Percentiles rank a stretch among this genome's conserved stretches.
phyloP scores from a whole-genome alignment of 2,888 invertebrate species.

The Parnassius glacialis region DNA sequence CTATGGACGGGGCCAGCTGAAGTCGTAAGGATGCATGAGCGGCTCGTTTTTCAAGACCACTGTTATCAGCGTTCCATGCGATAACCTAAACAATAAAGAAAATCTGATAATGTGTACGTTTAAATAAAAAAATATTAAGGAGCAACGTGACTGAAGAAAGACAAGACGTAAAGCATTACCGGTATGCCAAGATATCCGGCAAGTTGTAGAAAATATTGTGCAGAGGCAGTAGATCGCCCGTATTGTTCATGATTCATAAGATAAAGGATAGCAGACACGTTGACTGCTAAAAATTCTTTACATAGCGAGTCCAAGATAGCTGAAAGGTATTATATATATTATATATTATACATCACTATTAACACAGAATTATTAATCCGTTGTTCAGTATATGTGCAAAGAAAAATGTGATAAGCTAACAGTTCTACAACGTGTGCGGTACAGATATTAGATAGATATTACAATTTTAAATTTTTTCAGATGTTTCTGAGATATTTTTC shows the following conservation, averaged over 20 bases:
- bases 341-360: background rate
- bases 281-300: constrained; percentile 92
- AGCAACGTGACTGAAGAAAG: constrained; percentile 23
- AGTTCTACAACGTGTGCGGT: constrained; percentile 7
- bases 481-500: background rate
- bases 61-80: constrained; percentile 98
- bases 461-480: background rate
- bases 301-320: constrained; percentile 94
- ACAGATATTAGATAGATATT: background rate
- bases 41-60: constrained; percentile 89
- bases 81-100: constrained; percentile 82
- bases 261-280: constrained; percentile 95
- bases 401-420: constrained; percentile 9
- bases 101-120: background rate
- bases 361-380: constrained; percentile 10
- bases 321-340: constrained; percentile 69
- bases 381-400: background rate
- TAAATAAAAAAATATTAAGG: constrained; percentile 26
- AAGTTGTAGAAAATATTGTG: constrained; percentile 95
- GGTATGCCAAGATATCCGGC: constrained; percentile 97
- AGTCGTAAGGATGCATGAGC: constrained; percentile 94
- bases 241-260: constrained; percentile 98
- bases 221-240: constrained; percentile 95
- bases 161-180: constrained; percentile 63
- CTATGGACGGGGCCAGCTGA: constrained; percentile 97